Evolutionary conservation across 2,888 invertebrate genomes (phyloP).

Genomic region (Gari tellinella): DNA sequence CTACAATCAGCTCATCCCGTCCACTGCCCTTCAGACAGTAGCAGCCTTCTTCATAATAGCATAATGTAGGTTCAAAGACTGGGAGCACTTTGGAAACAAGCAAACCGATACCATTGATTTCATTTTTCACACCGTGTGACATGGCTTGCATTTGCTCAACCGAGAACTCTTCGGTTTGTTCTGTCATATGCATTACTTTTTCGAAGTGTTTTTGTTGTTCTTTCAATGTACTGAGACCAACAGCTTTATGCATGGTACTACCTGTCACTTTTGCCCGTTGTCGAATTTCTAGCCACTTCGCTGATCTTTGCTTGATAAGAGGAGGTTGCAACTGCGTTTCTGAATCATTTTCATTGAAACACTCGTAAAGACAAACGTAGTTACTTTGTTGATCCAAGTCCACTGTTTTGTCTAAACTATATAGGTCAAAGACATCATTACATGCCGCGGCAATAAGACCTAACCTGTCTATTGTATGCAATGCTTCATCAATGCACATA

Average conservation of each 20-base stretch:
- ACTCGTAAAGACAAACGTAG: neutral
- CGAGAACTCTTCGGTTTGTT: neutral
- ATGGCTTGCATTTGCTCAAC: neutral
- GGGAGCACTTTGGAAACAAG: neutral
- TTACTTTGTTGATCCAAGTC: neutral
- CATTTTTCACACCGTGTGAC: neutral
- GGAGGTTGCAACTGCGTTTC: neutral
- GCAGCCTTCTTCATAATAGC: neutral
- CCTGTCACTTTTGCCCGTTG: neutral
- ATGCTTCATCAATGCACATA: neutral
- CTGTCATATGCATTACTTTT: neutral
- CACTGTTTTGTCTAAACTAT: neutral
- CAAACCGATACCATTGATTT: neutral
- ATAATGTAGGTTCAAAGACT: neutral
- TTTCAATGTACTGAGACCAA: constrained; percentile 3
- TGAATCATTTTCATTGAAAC: neutral
- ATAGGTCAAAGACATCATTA: neutral
- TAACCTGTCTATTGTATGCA: neutral
- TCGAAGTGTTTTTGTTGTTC: constrained; percentile 3
- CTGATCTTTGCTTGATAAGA: constrained; percentile 1
- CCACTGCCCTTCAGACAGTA: neutral
- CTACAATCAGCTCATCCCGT: neutral
- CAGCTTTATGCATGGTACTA: neutral
- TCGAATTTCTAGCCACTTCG: neutral
- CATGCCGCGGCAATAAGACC: neutral